Base-by-base conservation (phyloP, 2,888 invertebrate species). In the Nemotelus pantherinus region DNA sequence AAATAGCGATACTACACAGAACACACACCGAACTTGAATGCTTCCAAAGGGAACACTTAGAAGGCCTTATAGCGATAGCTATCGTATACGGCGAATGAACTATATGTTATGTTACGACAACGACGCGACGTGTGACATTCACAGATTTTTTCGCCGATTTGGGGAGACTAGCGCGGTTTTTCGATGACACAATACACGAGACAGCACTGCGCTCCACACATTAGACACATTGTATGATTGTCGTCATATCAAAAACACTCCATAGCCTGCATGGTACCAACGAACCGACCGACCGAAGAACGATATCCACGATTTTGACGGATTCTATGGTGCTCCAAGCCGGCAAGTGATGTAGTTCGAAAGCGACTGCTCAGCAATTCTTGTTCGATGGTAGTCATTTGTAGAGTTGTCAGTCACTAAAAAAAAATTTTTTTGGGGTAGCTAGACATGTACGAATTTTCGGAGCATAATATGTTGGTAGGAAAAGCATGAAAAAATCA, bases 311-410 rank as follows among this genome's bases (percentile, higher is more conserved):
- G 39, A 39, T n/a, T 60, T 43, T 39, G 3, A 4, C 39, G 41
- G 41, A 3, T 60, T 60, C 60, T 10, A 50, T 9, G 5, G 50
- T 50, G 9, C 25, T 39, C 41, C 60, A 41, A 25, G 3, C 4
- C 41, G 60, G 60, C 41, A 25, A 60, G 60, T 25, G 25, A 25
- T 25, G 41, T 60, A 43, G 60, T 39, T 60, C 25, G 41, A 60
- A 60, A 60, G 39, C 60, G 60, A 60, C 60, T 60, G 60, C 41
- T 60, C 60, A 60, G 60, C 60, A 60, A 39, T 39, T 60, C 41
- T 39, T 60, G 60, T 39, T 60, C 57, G 57, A 3, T 57, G 57
- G 57, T 25, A 57, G 57, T 57, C 25, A 25, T 57, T 25, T 25
- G 57, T 9, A 7, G 3, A 25, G 57, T 57, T 57, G 50, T 7